Evolutionary conservation across 2,113 vertebrate species (phyloP).

Genomic region (Ctenomys sociabilis): DNA sequence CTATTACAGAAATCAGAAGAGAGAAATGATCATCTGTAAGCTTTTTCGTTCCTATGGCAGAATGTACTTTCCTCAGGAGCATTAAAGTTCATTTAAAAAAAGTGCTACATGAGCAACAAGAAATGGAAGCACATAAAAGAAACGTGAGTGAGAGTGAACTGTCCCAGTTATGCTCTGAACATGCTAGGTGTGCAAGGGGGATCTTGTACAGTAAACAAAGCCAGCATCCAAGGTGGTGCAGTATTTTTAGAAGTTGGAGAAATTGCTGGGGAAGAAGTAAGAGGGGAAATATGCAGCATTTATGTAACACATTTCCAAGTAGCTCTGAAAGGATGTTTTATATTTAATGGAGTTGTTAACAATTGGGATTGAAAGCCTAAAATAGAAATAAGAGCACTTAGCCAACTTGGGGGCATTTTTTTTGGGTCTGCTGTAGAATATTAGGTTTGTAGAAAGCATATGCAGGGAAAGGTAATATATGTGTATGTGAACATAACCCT

Average conservation of each 20-base stretch:
- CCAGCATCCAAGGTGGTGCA: constrained; percentile 53
- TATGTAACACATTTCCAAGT: constrained; percentile 73
- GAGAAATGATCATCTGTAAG: constrained; percentile 61
- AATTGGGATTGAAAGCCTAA: constrained; percentile 73
- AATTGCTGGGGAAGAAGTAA: constrained; percentile 63
- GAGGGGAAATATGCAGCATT: constrained; percentile 72
- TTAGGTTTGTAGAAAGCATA: constrained; percentile 44
- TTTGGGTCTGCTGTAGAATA: constrained; percentile 61
- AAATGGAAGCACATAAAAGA: constrained; percentile 71
- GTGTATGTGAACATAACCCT: constrained; percentile 10
- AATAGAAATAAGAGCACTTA: constrained; percentile 71
- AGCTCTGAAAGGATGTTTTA: constrained; percentile 74
- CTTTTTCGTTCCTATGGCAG: constrained; percentile 37
- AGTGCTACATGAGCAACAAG: constrained; percentile 69
- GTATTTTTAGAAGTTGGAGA: constrained; percentile 71
- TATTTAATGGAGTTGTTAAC: constrained; percentile 77
- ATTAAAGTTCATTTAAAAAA: constrained; percentile 55
- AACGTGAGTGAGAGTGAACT: constrained; percentile 67
- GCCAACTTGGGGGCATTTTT: constrained; percentile 64
- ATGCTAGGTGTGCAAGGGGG: constrained; percentile 67
- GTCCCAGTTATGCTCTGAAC: constrained; percentile 73
- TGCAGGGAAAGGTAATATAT: constrained; percentile 21
- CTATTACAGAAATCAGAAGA: constrained; percentile 64
- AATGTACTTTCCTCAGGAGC: constrained; percentile 60
- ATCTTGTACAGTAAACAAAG: constrained; percentile 68